Conservation (phyloP, 1,140 invertebrate genomes). For the Zophobas atratus region DNA sequence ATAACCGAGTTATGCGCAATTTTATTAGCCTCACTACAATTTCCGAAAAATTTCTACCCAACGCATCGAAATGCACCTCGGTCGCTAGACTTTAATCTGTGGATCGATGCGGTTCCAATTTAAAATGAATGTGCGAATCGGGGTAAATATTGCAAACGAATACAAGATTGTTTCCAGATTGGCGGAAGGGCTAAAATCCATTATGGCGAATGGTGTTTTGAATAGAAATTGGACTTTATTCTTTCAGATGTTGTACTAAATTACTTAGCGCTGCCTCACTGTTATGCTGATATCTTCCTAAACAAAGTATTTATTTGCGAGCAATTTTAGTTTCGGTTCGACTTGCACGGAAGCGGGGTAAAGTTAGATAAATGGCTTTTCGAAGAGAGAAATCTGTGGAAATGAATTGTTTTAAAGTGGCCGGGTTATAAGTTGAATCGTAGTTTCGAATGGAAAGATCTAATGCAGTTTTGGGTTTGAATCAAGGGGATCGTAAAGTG, state of each 20-base stretch:
- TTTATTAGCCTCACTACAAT: no score
- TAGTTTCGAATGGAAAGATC: no score
- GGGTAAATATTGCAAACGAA: constrained; percentile 20
- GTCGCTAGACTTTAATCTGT: background rate
- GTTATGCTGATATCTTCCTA: no score
- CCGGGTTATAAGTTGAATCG: background rate
- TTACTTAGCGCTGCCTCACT: background rate
- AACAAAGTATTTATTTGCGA: no score
- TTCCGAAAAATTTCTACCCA: no score
- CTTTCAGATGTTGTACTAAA: background rate
- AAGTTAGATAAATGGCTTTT: background rate
- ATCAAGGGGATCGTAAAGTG: no score
- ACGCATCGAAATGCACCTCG: background rate
- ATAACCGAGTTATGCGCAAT: no score
- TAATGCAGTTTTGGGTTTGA: no score
- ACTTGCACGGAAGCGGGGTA: background rate
- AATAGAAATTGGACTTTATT: constrained; percentile 9
- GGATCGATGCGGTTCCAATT: constrained; percentile 15
- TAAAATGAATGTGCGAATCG: constrained; percentile 16
- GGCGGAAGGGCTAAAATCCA: constrained; percentile 1
- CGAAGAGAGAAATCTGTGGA: background rate
- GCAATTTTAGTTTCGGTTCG: background rate
- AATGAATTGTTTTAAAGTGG: constrained; percentile 8
- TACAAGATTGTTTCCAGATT: constrained; percentile 14
- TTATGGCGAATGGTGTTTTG: constrained; percentile 3